These are phyloP conservation scores for Xylocampa areola DNA, from an alignment of 2,888 invertebrate genomes.

Conservation along the genomic window DNA sequence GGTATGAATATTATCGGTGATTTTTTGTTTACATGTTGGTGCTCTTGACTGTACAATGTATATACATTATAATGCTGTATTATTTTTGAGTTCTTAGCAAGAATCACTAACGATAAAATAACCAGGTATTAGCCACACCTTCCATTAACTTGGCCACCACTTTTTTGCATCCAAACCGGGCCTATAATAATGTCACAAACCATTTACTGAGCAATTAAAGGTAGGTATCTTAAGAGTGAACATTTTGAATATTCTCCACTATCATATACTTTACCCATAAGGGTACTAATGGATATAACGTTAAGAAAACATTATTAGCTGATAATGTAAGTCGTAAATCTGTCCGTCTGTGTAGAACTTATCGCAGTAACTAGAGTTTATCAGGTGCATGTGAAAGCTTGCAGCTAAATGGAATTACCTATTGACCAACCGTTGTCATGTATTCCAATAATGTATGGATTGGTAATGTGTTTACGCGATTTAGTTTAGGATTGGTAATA, in stretches of 20 bases:
- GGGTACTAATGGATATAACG: slow-evolving; percentile 55
- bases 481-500: slow-evolving; percentile 6
- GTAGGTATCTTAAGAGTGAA: slow-evolving; percentile 27
- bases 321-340: slow-evolving; percentile 64
- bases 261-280: slow-evolving; percentile 34
- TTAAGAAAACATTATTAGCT: slow-evolving; percentile 60
- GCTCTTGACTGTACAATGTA: too few species aligned
- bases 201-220: slow-evolving; percentile 42
- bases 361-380: slow-evolving; percentile 59
- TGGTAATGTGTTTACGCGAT: slow-evolving; percentile 17
- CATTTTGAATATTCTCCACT: slow-evolving; percentile 30
- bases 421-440: slow-evolving; percentile 54
- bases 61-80: too few species aligned
- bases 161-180: slow-evolving; percentile 38
- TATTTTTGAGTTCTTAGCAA: too few species aligned
- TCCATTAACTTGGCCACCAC: slow-evolving; percentile 5
- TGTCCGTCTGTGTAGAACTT: slow-evolving; percentile 58
- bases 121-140: background rate
- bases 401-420: slow-evolving; percentile 54
- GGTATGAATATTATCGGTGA: too few species aligned
- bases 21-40: too few species aligned
- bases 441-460: slow-evolving; percentile 31
- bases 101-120: too few species aligned
- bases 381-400: slow-evolving; percentile 62
- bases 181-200: slow-evolving; percentile 26